A percentile compares a stretch with the other conserved stretches of the same genome.
Conservation (phyloP, 2,113 vertebrate species). For the Lophochroa leadbeateri region DNA sequence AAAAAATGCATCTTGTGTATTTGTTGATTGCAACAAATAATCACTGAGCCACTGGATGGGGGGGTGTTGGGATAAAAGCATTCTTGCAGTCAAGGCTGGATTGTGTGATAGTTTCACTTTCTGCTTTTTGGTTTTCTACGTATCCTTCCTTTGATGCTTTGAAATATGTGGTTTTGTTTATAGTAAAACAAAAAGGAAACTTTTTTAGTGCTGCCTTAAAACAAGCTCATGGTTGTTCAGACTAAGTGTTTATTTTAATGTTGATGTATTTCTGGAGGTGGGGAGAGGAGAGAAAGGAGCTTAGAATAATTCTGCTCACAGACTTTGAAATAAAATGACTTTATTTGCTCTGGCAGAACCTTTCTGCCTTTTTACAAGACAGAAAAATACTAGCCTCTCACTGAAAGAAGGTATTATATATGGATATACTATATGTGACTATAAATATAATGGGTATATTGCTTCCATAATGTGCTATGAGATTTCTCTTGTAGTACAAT, state of each 20-base stretch:
- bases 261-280: neutral
- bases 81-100: neutral
- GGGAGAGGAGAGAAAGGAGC: neutral
- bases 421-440: neutral
- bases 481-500: neutral
- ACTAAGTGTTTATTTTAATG: neutral
- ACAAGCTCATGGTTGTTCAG: neutral
- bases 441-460: neutral
- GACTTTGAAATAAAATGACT: neutral
- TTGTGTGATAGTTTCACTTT: neutral
- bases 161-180: neutral
- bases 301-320: neutral
- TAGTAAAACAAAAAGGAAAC: neutral
- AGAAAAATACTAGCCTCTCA: neutral
- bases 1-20: neutral
- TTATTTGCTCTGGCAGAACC: neutral
- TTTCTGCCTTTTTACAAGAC: neutral
- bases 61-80: neutral
- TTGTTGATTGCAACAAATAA: neutral
- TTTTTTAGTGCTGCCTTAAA: neutral
- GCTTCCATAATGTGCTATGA: neutral
- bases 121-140: neutral
- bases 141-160: neutral
- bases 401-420: neutral
- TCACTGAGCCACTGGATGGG: neutral